A percentile compares a stretch with the other conserved stretches of the same genome.
These are phyloP conservation scores for Stegodyphus mimosarum DNA, from an alignment of 1,140 invertebrate species.

Conservation along the genomic window DNA sequence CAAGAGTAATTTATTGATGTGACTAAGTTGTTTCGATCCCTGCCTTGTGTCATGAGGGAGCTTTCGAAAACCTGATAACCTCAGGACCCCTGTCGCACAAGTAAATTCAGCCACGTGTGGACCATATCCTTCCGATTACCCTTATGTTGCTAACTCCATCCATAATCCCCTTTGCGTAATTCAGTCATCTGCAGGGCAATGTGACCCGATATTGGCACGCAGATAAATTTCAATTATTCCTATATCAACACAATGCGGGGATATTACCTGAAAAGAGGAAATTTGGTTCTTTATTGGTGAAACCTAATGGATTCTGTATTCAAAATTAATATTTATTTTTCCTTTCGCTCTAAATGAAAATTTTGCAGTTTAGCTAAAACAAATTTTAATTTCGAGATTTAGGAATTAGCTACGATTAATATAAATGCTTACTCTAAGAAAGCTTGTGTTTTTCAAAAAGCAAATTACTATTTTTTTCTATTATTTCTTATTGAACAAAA, in stretches of 20 bases:
- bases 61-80: slow-evolving; percentile 22
- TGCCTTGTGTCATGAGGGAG: slow-evolving; percentile 28
- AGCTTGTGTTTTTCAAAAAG: no score
- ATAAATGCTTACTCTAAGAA: no score
- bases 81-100: slow-evolving; percentile 25
- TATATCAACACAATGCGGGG: neutral
- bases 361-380: no score
- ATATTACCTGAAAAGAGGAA: no score
- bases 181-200: slow-evolving; percentile 24
- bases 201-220: neutral
- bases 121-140: neutral
- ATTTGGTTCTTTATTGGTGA: no score
- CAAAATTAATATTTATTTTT: no score
- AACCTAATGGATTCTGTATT: no score
- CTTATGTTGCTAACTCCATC: neutral
- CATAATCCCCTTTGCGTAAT: slow-evolving; percentile 19
- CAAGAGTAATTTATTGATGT: slow-evolving; percentile 47
- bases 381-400: no score
- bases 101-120: slow-evolving; percentile 51
- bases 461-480: no score
- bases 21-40: slow-evolving; percentile 34
- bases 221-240: slow-evolving; percentile 47
- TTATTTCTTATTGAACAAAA: no score
- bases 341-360: no score
- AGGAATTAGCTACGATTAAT: no score